These are phyloP conservation scores for Apteryx owenii DNA, from an alignment of 2,113 vertebrate species.

Conservation along the genomic window DNA sequence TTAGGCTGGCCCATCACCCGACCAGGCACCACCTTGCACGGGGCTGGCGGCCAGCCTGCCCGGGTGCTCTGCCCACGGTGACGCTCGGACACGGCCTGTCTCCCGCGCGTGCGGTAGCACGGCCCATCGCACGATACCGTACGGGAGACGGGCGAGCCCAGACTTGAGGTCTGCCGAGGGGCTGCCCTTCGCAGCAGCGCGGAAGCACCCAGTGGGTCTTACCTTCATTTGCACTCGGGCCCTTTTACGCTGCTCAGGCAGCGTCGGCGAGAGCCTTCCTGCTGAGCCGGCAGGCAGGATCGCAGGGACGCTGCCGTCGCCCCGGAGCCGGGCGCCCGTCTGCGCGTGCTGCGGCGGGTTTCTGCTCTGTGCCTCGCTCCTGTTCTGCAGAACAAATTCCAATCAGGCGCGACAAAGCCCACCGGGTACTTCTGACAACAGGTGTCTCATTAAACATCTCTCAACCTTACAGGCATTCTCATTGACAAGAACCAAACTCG, in stretches of 20 bases:
- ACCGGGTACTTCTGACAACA: conserved; percentile 71
- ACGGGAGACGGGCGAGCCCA: not conserved
- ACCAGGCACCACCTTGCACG: no score
- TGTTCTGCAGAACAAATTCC: not conserved
- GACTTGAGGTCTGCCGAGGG: fast-evolving
- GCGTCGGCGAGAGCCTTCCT: not conserved
- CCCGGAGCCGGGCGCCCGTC: not conserved
- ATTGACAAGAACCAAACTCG: conserved; percentile 75
- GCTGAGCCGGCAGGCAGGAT: not conserved
- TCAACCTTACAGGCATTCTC: conserved; percentile 75
- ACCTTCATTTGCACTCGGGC: fast-evolving
- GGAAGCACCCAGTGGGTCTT: fast-evolving
- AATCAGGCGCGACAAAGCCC: conserved; percentile 67
- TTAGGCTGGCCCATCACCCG: not conserved
- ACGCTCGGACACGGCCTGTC: fast-evolving
- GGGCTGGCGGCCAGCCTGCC: no score
- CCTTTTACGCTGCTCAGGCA: not conserved
- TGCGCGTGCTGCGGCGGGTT: not conserved
- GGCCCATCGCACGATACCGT: not conserved
- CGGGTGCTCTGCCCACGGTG: no score
- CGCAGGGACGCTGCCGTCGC: not conserved
- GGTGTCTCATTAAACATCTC: conserved; percentile 81
- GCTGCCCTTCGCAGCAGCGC: not conserved
- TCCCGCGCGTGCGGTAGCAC: fast-evolving
- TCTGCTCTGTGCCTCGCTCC: not conserved